A percentile compares a stretch with the other conserved stretches of the same genome.
Evolutionary conservation across 2,888 invertebrate species (phyloP).

Genomic region (Helleia helle): DNA sequence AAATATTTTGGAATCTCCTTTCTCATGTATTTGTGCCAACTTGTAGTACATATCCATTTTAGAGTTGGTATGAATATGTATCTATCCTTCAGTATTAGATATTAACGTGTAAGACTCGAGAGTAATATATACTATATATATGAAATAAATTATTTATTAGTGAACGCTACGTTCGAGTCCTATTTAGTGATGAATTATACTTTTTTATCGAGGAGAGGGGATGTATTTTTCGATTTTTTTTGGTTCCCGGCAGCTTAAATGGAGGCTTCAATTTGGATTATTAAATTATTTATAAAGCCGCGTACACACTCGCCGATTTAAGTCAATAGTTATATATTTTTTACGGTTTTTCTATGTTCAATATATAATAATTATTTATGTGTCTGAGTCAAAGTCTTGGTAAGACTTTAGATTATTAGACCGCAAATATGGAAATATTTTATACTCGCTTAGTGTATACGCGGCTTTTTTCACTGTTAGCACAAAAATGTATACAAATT

Average conservation of each 20-base stretch:
- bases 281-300: no score
- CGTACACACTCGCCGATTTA: no score
- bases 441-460: background rate
- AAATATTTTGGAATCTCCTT: constrained; percentile 44
- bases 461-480: background rate
- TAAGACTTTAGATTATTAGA: constrained; percentile 1
- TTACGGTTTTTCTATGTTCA: no score
- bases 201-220: constrained; percentile 48
- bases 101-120: constrained; percentile 53
- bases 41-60: constrained; percentile 49
- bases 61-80: constrained; percentile 50
- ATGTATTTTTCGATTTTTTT: constrained; percentile 52
- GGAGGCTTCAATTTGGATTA: no score
- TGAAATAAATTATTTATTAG: constrained; percentile 22
- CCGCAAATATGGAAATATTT: background rate
- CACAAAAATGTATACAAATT: background rate
- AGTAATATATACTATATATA: constrained; percentile 27
- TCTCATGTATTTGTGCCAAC: constrained; percentile 60
- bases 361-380: no score
- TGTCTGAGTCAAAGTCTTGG: constrained; percentile 7
- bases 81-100: constrained; percentile 66
- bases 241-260: constrained; percentile 26
- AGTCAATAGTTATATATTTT: no score
- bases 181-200: constrained; percentile 30
- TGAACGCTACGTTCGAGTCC: constrained; percentile 18